A percentile compares a stretch with the other conserved stretches of the same genome.
Evolutionary conservation across 2,113 vertebrate genomes (phyloP).

Genomic region (Onychorhynchus coronatus): DNA sequence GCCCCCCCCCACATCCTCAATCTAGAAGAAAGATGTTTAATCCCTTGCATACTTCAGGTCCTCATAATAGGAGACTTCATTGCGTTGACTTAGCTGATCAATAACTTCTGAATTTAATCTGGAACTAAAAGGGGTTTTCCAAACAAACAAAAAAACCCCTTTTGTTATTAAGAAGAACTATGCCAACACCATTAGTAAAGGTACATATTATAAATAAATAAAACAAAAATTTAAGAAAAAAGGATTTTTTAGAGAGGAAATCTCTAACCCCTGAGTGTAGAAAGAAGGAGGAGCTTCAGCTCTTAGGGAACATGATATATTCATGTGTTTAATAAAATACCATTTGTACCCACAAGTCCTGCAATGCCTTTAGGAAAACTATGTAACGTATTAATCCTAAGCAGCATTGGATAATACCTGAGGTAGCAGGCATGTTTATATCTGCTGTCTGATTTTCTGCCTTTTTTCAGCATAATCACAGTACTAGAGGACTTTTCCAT

Average conservation of each 20-base stretch:
- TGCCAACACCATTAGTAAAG: constrained; percentile 26
- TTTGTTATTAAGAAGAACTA: constrained; percentile 20
- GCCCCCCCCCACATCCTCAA: constrained; percentile 26
- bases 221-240: neutral
- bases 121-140: constrained; percentile 67
- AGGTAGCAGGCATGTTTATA: neutral
- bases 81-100: constrained; percentile 62
- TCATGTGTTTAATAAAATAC: neutral
- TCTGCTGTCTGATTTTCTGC: neutral
- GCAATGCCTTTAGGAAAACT: neutral
- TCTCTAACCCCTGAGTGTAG: neutral
- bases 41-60: constrained; percentile 71
- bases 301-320: neutral
- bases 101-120: constrained; percentile 69
- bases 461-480: neutral
- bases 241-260: neutral
- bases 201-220: neutral
- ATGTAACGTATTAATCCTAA: neutral
- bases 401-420: neutral
- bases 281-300: neutral
- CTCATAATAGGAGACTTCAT: constrained; percentile 67
- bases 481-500: neutral
- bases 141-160: constrained; percentile 42
- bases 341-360: neutral
- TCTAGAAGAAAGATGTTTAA: constrained; percentile 72